These are phyloP conservation scores for Nibea albiflora DNA, from an alignment of 2,113 vertebrate species.

Conservation along the genomic window DNA sequence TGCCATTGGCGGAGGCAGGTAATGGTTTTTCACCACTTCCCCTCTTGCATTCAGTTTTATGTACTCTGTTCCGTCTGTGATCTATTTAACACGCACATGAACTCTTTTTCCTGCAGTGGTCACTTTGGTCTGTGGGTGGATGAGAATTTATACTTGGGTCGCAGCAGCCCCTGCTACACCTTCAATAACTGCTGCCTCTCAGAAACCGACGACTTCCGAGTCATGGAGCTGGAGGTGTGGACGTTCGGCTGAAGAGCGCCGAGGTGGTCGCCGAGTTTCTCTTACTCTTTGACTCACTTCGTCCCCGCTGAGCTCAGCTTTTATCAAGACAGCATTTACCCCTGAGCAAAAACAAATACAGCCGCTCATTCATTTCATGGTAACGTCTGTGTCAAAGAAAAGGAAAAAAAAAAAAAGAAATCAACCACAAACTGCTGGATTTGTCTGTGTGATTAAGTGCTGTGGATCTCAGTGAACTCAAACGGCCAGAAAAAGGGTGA, in stretches of 20 bases:
- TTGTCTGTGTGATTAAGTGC: slow-evolving; percentile 36
- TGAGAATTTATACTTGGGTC: slow-evolving; percentile 83
- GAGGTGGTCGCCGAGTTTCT: neutral
- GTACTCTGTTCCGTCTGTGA: neutral
- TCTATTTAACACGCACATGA: neutral
- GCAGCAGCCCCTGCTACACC: slow-evolving; percentile 85
- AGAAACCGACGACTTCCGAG: slow-evolving; percentile 82
- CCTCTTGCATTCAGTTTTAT: neutral
- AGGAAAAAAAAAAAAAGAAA: neutral
- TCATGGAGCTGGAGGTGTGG: slow-evolving; percentile 88
- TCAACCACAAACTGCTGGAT: slow-evolving; percentile 41
- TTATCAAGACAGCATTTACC: slow-evolving; percentile 44
- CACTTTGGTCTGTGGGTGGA: slow-evolving; percentile 89
- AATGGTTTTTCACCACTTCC: slow-evolving; percentile 10
- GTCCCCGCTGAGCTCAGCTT: slow-evolving; percentile 20
- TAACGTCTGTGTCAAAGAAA: slow-evolving; percentile 25
- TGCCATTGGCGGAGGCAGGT: slow-evolving; percentile 87
- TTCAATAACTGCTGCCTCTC: slow-evolving; percentile 87
- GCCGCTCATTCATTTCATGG: slow-evolving; percentile 32
- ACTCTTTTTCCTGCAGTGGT: slow-evolving; percentile 72
- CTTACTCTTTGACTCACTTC: slow-evolving; percentile 1
- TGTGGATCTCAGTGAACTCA: slow-evolving; percentile 40
- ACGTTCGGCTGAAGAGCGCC: slow-evolving; percentile 79
- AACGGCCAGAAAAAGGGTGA: slow-evolving; percentile 27
- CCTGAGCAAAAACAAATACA: slow-evolving; percentile 9